Base-by-base conservation (phyloP, 1,140 invertebrate species). In the Atta cephalotes region DNA sequence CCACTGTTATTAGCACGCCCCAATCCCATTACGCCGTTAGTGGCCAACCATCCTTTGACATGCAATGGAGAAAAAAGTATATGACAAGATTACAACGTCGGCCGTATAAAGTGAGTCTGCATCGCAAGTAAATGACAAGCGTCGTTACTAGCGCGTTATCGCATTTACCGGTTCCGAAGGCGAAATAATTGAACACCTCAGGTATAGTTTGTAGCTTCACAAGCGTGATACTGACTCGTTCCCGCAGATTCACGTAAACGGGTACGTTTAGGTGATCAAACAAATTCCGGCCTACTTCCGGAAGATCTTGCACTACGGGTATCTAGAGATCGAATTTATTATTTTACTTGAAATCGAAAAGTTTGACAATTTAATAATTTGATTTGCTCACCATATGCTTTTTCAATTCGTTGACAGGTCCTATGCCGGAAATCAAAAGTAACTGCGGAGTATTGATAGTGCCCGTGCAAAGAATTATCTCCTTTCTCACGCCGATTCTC, bases 191-290 rank as follows among this genome's bases (percentile, higher is more conserved):
- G 86, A 96, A 95, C 2, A 97, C 65, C 6, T 96, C 96, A 6
- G 92, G 89, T 0, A 96, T 87, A 66, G 94, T 95, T 76, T 96
- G 95, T 0, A 97, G 92, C 90, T 97, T 97, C 31, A 95, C 92
- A 6, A 97, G 87, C 5, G 97, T 97, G 18, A 97, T 94, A 88
- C 96, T 97, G 56, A 97, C 95, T 0, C 96, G 96, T 18, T 95
- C 94, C 79, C 96, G 94, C 39, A 97, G 94, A 77, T 96, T 96
- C 1, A 97, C 96, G 84, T 96, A 97, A 0, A 97, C 87, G 0
- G 97, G 97, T 82, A 97, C 92, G 91, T 97, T 96, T 87, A 97
- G 94, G 89, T 98, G 97, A 91, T 98, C 97, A 87, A 97, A 97
- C 0, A 97, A 92, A 88, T 97, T 97, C 53, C 94, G 92, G 0